Percentiles rank a stretch among this genome's conserved stretches.
phyloP scores from a whole-genome alignment of 2,113 vertebrate species.

The Calcarius ornatus region DNA sequence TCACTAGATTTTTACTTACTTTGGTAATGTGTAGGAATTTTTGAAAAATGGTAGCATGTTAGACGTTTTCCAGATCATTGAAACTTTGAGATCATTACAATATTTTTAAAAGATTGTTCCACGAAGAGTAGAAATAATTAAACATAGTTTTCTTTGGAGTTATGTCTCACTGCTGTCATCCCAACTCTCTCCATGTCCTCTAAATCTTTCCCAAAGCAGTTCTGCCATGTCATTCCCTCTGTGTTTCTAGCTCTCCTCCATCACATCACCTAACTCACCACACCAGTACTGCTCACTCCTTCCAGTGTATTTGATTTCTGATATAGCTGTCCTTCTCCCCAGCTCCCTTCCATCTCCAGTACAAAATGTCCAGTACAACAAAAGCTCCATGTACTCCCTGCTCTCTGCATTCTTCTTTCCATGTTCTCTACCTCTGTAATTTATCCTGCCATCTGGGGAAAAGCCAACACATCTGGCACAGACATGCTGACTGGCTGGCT shows the following conservation, averaged over 20 bases:
- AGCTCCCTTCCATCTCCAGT: not conserved
- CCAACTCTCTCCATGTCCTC: not conserved
- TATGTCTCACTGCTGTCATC: not conserved
- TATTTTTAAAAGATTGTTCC: not conserved
- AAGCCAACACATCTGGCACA: slow-evolving; percentile 3
- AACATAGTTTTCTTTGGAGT: not conserved
- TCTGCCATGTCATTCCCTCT: not conserved
- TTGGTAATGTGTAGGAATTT: not conserved
- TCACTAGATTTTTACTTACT: not conserved
- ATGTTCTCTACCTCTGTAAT: not conserved
- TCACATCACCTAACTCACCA: not conserved
- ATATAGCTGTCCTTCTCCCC: not conserved
- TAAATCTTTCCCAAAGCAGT: not conserved
- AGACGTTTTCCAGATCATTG: not conserved
- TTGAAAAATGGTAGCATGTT: not conserved
- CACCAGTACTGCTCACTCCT: not conserved
- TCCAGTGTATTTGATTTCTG: not conserved
- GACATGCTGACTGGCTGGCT: not conserved
- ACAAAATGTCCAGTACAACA: not conserved
- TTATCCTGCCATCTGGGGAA: not conserved
- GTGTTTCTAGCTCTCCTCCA: not conserved
- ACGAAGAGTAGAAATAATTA: not conserved
- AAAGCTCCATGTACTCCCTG: not conserved
- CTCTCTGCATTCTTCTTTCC: not conserved
- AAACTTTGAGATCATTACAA: not conserved